Conservation (phyloP, 2,113 vertebrate genomes). For the Riparia riparia region DNA sequence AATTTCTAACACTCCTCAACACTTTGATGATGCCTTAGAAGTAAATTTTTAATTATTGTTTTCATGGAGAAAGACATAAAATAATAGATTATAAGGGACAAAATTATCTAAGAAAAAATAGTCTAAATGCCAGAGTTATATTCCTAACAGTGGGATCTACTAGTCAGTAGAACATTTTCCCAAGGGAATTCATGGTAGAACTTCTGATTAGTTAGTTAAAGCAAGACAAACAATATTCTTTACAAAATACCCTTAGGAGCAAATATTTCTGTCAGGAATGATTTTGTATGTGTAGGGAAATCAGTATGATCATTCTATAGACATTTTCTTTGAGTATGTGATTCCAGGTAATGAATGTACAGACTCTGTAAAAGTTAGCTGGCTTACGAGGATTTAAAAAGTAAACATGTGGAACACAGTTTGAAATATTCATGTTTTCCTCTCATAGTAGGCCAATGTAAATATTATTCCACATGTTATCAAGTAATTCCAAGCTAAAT, state of each 20-base stretch:
- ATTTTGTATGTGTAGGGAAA: conserved; percentile 10
- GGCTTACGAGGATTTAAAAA: conserved; percentile 74
- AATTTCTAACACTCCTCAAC: not conserved
- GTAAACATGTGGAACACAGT: conserved; percentile 70
- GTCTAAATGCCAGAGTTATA: not conserved
- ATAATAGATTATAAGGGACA: not conserved
- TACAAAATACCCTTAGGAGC: not conserved
- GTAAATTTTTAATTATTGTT: not conserved
- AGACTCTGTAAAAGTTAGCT: conserved; percentile 62
- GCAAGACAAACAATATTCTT: not conserved
- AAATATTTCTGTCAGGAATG: conserved; percentile 4
- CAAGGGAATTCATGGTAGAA: not conserved
- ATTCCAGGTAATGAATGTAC: conserved; percentile 54
- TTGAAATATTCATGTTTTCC: conserved; percentile 71
- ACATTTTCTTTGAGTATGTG: conserved; percentile 37
- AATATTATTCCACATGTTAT: conserved; percentile 77
- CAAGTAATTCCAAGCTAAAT: conserved; percentile 69
- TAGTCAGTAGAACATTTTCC: not conserved
- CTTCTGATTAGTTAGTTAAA: not conserved
- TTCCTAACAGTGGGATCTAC: not conserved
- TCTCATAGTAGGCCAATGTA: conserved; percentile 63
- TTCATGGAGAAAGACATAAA: not conserved
- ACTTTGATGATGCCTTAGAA: not conserved
- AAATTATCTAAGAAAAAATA: not conserved
- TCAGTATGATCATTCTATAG: conserved; percentile 7